Base-by-base conservation (phyloP, 2,797 vertebrate genomes). In the Eulemur albifrons region DNA sequence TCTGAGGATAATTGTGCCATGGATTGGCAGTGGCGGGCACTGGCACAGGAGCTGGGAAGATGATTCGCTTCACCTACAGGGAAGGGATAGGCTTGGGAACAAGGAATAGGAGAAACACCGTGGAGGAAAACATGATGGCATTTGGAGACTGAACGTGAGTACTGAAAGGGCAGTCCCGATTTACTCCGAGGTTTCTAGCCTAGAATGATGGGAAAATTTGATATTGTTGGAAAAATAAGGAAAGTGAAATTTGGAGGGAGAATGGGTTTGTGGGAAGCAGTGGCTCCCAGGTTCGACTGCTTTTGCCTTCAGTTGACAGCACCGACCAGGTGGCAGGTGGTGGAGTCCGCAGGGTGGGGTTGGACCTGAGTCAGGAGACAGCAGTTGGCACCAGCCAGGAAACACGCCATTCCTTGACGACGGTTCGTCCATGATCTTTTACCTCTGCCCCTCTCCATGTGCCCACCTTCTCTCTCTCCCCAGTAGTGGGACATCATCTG, bases 371-470 rank as follows among this genome's bases (percentile, higher is more conserved):
- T 65, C 43, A 38, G 35, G 38, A 59, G 43, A n/a, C 1, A 12
- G 11, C 52, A 21, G 38, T 8, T 20, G 32, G 3, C 5, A 30
- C 10, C 30, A 35, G 20, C 65, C n/a, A 76, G 20, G 9, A 27
- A 50, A 7, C 70, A 43, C 0, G 1, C 70, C 7, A 0, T 20
- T 63, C 21, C 76, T 52, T 32, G 1, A 50, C 12, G 20, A 43
- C 2, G 4, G n/a, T 5, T 43, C 0, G 11, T 9, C 25, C 11
- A 4, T 0, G 4, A 77, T 35, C 45, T 5, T 32, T 48, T 65
- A 5, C 70, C 48, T 32, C n/a, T 18, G 27, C 21, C 48, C 45
- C 83, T 50, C 32, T 45, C 61, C 45, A 2, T 0, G 0, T 7
- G 1, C 52, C 59, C 63, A 45, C 1, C 25, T 77, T 59, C 65